A percentile compares a stretch with the other conserved stretches of the same genome.
These are phyloP conservation scores for Hylyphantes graminicola DNA, from an alignment of 1,140 invertebrate genomes.

Conservation along the genomic window DNA sequence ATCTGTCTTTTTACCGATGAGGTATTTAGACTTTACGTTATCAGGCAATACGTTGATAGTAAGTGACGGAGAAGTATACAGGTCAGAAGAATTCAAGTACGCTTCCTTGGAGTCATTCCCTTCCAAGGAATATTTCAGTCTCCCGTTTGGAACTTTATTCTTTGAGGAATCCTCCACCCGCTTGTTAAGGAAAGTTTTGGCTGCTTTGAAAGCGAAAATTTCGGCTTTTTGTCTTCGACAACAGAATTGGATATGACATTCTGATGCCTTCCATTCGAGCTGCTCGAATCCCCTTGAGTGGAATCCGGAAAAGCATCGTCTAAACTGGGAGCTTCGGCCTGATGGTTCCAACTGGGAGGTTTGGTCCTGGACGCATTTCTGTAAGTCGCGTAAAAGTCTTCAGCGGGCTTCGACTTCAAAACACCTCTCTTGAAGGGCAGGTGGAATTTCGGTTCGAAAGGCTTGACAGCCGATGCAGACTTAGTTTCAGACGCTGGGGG, in stretches of 20 bases:
- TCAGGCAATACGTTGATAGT: constrained; percentile 30
- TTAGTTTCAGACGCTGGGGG: not conserved
- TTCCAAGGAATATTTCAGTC: constrained; percentile 46
- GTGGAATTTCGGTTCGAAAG: not conserved
- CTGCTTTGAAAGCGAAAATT: constrained; percentile 14
- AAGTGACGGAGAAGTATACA: constrained; percentile 5
- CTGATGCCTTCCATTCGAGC: not conserved
- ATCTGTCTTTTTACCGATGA: not conserved
- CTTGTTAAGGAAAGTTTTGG: constrained; percentile 7
- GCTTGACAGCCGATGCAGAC: not conserved
- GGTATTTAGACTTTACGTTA: not conserved
- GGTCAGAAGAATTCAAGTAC: constrained; percentile 23
- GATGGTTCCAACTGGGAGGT: not conserved
- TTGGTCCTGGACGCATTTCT: constrained; percentile 10
- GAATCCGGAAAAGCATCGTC: constrained; percentile 16
- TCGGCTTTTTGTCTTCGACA: not conserved
- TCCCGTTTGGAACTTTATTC: constrained; percentile 29
- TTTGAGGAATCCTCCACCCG: not conserved
- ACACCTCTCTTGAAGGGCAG: constrained; percentile 2
- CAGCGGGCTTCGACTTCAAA: constrained; percentile 11
- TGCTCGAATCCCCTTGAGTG: constrained; percentile 40
- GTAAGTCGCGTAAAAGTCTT: constrained; percentile 31
- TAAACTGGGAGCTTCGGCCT: not conserved
- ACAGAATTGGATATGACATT: not conserved
- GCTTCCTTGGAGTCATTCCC: constrained; percentile 14